Evolutionary conservation across 64 coral and sea anemone genomes (phyloP).

Genomic region (Porites lutea): DNA sequence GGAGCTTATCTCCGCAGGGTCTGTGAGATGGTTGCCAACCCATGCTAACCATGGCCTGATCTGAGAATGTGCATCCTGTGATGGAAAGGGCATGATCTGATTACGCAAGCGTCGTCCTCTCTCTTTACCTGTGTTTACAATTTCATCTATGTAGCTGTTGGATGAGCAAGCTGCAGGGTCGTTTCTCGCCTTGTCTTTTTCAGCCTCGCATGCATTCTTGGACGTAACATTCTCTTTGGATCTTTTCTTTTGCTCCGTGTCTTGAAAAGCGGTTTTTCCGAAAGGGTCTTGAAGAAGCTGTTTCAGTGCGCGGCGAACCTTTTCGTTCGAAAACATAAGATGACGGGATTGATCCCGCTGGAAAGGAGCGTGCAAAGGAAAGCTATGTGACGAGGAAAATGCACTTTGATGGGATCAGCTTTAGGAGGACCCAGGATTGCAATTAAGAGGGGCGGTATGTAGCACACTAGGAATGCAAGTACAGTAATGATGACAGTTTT

Average conservation of each 20-base stretch:
- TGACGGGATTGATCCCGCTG: constrained; percentile 1
- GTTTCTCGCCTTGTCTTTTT: too few relatives aligned
- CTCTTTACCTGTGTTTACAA: too few relatives aligned
- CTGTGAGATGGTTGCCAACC: too few relatives aligned
- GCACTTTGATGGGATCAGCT: neutral
- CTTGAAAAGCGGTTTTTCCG: neutral
- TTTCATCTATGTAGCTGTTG: too few relatives aligned
- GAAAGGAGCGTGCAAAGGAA: neutral
- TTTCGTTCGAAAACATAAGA: neutral
- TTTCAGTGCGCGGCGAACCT: constrained; percentile 27
- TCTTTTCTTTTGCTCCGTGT: neutral
- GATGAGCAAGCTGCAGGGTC: too few relatives aligned
- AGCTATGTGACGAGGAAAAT: neutral
- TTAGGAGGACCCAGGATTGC: neutral
- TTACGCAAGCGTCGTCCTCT: too few relatives aligned
- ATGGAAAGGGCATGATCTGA: too few relatives aligned
- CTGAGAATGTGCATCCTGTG: too few relatives aligned
- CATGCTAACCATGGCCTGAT: too few relatives aligned
- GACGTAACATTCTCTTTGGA: too few relatives aligned
- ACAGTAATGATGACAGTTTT: neutral
- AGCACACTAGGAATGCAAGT: neutral
- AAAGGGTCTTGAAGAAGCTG: neutral
- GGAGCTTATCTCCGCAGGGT: too few relatives aligned
- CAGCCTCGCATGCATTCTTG: too few relatives aligned
- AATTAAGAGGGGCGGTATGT: neutral